Evolutionary conservation across 2,888 invertebrate species (phyloP), one percentile per base, ranked within the genome.

Genomic region (Heteromyza rotundicornis): DNA sequence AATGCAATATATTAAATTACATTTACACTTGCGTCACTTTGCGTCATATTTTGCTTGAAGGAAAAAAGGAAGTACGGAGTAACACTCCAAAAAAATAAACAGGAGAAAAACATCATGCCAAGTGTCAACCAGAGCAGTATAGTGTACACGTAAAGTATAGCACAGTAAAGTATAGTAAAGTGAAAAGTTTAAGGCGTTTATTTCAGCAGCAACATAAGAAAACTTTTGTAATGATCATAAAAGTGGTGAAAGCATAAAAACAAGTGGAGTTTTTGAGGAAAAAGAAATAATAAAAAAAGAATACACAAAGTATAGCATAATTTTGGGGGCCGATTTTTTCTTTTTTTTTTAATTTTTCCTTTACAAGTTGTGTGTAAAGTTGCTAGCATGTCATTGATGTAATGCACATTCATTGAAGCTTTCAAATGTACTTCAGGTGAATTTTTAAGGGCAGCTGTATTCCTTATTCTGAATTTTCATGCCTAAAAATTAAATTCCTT

Each of bases 201-300:
- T 47, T 47, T 47, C 19, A 19, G 20, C 14, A 19, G 14, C 40
- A 40, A 10, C n/a, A 40, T 40, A 40, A 40, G 19, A 20, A 47
- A 47, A 47, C 19, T 47, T 47, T 47, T 20, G 17, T 47, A 47
- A 47, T 47, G 47, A 47, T 47, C 47, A 47, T 47, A 8, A 47
- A 17, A 47, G 47, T 20, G 47, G 47, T 20, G 14, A 47, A 47
- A 47, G 47, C 17, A 19, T 47, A 40, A 40, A 40, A 40, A 40
- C 14, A 40, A 40, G 47, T 47, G 14, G 19, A 47, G 19, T 19
- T 8, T 47, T 47, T 5, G 7, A 47, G 17, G 47, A 47, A 47
- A 47, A 47, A n/a, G n/a, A n/a, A n/a, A n/a, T n/a, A n/a, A n/a
- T n/a, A n/a, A n/a, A n/a, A n/a, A n/a, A n/a, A n/a, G n/a, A n/a